phyloP scores from a whole-genome alignment of 2,113 vertebrate species.

The Otis tarda region DNA sequence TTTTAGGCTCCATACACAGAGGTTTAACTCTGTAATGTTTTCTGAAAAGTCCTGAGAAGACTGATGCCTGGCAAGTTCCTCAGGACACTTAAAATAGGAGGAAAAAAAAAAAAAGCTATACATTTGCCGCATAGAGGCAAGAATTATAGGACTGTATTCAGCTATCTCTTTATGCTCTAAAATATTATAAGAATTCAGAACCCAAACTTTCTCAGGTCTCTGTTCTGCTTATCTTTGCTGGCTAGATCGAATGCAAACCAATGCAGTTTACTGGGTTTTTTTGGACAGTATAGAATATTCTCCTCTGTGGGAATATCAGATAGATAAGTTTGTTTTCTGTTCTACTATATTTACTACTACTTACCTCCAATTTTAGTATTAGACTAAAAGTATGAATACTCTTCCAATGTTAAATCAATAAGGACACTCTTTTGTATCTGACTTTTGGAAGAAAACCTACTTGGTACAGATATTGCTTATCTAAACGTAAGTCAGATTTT shows the following conservation, averaged over 20 bases:
- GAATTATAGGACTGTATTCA: not conserved
- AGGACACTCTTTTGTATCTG: too few species aligned
- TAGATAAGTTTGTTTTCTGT: not conserved
- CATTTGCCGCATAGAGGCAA: not conserved
- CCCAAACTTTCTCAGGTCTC: not conserved
- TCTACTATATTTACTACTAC: not conserved
- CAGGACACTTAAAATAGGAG: not conserved
- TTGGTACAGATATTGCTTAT: not conserved
- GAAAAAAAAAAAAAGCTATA: not conserved
- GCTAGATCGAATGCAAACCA: not conserved
- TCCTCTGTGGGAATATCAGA: not conserved
- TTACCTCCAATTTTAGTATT: not conserved
- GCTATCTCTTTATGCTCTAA: not conserved
- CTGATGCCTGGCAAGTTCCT: not conserved
- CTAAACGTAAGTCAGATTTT: not conserved
- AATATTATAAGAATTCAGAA: not conserved
- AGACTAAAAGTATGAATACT: not conserved
- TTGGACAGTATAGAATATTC: not conserved
- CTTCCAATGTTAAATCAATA: not conserved
- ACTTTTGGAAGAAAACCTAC: not conserved
- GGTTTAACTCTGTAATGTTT: not conserved
- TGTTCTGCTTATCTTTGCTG: not conserved
- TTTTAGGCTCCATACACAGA: not conserved
- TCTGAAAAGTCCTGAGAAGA: not conserved
- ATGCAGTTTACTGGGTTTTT: not conserved